Conservation (phyloP, 1,140 invertebrate species). For the Listronotus oregonensis region DNA sequence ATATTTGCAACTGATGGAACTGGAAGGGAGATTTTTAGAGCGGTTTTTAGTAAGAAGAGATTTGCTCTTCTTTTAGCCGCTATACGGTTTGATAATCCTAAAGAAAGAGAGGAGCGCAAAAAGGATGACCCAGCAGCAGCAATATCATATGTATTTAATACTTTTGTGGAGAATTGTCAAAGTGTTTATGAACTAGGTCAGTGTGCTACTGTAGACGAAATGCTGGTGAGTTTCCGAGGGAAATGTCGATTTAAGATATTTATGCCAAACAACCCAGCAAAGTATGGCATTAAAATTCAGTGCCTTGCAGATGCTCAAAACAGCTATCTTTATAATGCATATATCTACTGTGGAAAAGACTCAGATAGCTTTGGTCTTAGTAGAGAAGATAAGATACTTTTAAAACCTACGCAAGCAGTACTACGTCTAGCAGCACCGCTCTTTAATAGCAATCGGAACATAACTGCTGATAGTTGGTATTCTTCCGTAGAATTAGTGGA, state of each 20-base stretch:
- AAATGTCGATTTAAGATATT: slow-evolving; percentile 14
- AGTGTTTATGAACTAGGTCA: neutral
- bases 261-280: slow-evolving; percentile 14
- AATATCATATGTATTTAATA: slow-evolving; percentile 11
- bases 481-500: slow-evolving; percentile 49
- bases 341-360: slow-evolving; percentile 37
- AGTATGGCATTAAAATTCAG: slow-evolving; percentile 16
- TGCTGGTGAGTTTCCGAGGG: slow-evolving; percentile 24
- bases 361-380: slow-evolving; percentile 5
- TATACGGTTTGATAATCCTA: slow-evolving; percentile 15
- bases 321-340: slow-evolving; percentile 51
- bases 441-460: slow-evolving; percentile 46
- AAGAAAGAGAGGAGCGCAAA: neutral
- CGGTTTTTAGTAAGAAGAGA: slow-evolving; percentile 9
- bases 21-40: slow-evolving; percentile 32
- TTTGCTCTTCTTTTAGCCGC: slow-evolving; percentile 2
- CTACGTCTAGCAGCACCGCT: slow-evolving; percentile 33
- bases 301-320: slow-evolving; percentile 37
- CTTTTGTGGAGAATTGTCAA: slow-evolving; percentile 12
- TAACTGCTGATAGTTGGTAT: slow-evolving; percentile 57
- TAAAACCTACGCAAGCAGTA: slow-evolving; percentile 10
- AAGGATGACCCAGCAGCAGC: slow-evolving; percentile 6
- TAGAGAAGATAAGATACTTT: slow-evolving; percentile 14
- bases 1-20: slow-evolving; percentile 30
- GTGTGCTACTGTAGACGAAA: slow-evolving; percentile 13